Base-by-base conservation (phyloP, 2,888 invertebrate species). In the Nudaria mundana region DNA sequence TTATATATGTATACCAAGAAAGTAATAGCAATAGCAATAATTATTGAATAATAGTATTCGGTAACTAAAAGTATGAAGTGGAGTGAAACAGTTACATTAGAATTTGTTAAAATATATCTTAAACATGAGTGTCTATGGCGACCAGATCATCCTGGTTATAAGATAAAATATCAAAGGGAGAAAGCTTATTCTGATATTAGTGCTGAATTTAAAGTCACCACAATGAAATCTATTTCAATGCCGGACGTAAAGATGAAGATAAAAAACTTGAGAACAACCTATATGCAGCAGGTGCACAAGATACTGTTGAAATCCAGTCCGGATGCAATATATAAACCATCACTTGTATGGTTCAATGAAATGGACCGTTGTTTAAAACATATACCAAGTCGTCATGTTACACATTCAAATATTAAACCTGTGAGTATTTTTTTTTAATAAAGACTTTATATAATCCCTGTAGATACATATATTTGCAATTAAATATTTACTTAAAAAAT, bases 101-200 rank as follows among this genome's bases (percentile, higher is more conserved):
- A 81, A 52, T 90, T 90, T 52, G 88, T 90, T 7, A 87, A 82
- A 64, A 67, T 87, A 36, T 90, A 90, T 62, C 66, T 87, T 36
- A 82, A 81, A 45, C 76, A 88, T 41, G 89, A 89, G 56, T 86
- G 86, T 44, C 66, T 90, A 7, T 90, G 90, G 90, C 85, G 89
- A 59, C 79, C 84, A 1, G 54, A 64, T 28, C 79, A 84, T 48
- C 63, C 75, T 0, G 71, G 69, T 6, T 90, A 90, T 52, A 87
- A 82, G 67, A 44, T 75, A 5, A 80, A 74, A 56, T 66, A 63
- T 42, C 73, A 73, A 48, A 71, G 89, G 45, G 74, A 82, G 34
- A 70, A 68, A 22, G 87, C 89, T 0, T 87, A 85, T 47, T 38
- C 52, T 1, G 66, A 71, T 26, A 82, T 87, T 20, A 65, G 63